Evolutionary conservation across 2,888 invertebrate genomes (phyloP), one percentile per base, ranked within the genome.

Genomic region (Drosophila melanosoma): DNA sequence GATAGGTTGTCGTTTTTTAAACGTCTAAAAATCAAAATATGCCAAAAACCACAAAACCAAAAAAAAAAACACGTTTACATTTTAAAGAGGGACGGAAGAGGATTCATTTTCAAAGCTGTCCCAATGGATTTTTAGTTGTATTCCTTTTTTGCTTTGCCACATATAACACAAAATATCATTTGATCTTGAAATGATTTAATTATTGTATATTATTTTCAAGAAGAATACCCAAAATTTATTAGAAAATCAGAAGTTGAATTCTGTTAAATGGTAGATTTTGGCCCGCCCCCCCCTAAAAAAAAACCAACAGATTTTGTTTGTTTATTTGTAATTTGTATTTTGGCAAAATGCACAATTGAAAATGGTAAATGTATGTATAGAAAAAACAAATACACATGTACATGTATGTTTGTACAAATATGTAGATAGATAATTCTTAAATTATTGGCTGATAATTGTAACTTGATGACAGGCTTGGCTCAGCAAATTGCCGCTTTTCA

Each of bases 381-480:
- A 12, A 12, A 12, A 56, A 26, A 32, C 1, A 40, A n/a, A 57
- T 11, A 49, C 49, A 35, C 29, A 52, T 51, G 35, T 29, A 56
- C 45, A 59, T 32, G 64, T 42, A 52, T 33, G 29, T 51, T n/a
- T 38, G n/a, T 38, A 33, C 33, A 48, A 11, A 20, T 67, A 60
- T 72, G 58, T 75, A 76, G 76, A 65, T 76, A 65, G 60, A 63
- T 57, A 74, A 64, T 64, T 59, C 35, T 35, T 33, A 52, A 59
- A 49, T 54, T 32, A 54, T 59, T 74, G 54, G 68, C 62, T 62
- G 38, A 54, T 59, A 57, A 49, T 45, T 60, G 36, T 64, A 72
- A 71, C 36, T 38, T 29, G 42, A 53, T 35, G 36, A 53, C 57
- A 54, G 64, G 71, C 70, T 71, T 71, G 62, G 57, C 56, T 56